Conservation (phyloP, 2,113 vertebrate genomes). For the Oncorhynchus kisutch region DNA sequence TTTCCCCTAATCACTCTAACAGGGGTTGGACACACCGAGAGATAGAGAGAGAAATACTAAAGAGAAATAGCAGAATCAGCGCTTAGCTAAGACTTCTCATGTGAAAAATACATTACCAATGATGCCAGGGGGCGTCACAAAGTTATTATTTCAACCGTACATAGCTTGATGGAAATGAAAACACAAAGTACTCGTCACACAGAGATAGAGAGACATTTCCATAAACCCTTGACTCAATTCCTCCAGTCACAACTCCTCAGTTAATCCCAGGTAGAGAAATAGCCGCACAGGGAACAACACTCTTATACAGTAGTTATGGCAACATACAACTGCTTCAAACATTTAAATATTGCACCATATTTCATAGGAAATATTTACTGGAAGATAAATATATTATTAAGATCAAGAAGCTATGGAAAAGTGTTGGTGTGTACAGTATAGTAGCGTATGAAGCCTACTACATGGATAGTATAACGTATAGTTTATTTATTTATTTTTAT, state of each 20-base stretch:
- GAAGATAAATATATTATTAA: conserved; percentile 31
- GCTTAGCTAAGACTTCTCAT: conserved; percentile 19
- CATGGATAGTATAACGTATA: background rate
- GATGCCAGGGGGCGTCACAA: conserved; percentile 39
- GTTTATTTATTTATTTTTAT: background rate
- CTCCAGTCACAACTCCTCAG: background rate
- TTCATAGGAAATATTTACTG: conserved; percentile 8
- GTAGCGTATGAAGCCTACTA: background rate
- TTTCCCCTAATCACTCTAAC: conserved; percentile 31
- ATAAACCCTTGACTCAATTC: conserved; percentile 9
- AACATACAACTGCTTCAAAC: conserved; percentile 6
- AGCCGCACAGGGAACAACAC: background rate
- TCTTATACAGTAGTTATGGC: conserved; percentile 5
- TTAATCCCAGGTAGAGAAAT: conserved; percentile 17
- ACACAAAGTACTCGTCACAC: conserved; percentile 30
- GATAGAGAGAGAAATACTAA: conserved; percentile 8
- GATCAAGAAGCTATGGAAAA: background rate
- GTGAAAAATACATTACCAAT: conserved; percentile 22
- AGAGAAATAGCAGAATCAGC: conserved; percentile 28
- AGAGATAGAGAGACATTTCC: conserved; percentile 15
- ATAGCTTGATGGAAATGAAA: conserved; percentile 33
- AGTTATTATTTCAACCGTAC: conserved; percentile 38
- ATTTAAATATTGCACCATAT: conserved; percentile 28
- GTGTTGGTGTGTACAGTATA: background rate
- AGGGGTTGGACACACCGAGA: conserved; percentile 29